Conservation (phyloP, 2,888 invertebrate genomes). For the Lithophane ornitopus region DNA sequence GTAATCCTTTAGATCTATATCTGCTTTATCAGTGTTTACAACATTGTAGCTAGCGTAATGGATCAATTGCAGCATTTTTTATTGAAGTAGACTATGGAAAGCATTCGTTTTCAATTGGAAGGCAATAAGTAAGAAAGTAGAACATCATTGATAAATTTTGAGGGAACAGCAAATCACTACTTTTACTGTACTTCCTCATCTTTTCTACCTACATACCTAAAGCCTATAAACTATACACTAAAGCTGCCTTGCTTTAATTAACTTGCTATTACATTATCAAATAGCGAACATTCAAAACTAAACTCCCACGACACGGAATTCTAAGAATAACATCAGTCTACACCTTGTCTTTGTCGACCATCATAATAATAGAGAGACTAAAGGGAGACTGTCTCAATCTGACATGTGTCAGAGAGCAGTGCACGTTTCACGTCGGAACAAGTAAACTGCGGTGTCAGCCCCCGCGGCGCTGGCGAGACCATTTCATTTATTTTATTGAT, state of each 20-base stretch:
- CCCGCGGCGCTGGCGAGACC: slow-evolving; percentile 59
- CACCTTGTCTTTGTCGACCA: neutral
- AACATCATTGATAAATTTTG: neutral
- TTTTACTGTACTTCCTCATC: neutral
- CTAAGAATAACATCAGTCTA: neutral
- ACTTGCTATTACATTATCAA: neutral
- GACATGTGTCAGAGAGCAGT: slow-evolving; percentile 48
- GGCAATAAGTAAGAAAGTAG: neutral
- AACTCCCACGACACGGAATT: neutral
- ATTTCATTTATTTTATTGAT: slow-evolving; percentile 82
- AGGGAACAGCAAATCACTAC: neutral
- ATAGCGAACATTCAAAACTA: neutral
- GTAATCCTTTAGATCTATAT: neutral
- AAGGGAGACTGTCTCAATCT: slow-evolving; percentile 17
- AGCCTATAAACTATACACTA: neutral
- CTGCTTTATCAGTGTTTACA: neutral
- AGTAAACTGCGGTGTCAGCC: slow-evolving; percentile 46
- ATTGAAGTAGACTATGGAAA: neutral
- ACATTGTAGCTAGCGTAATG: neutral
- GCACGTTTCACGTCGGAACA: slow-evolving; percentile 3
- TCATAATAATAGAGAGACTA: slow-evolving; percentile 1
- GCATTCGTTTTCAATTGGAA: neutral
- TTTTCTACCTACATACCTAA: neutral
- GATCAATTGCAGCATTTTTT: neutral
- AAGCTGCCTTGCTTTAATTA: too few relatives aligned